These are phyloP conservation scores for Pedicia rivosa DNA, from an alignment of 2,888 invertebrate genomes.

Conservation along the genomic window DNA sequence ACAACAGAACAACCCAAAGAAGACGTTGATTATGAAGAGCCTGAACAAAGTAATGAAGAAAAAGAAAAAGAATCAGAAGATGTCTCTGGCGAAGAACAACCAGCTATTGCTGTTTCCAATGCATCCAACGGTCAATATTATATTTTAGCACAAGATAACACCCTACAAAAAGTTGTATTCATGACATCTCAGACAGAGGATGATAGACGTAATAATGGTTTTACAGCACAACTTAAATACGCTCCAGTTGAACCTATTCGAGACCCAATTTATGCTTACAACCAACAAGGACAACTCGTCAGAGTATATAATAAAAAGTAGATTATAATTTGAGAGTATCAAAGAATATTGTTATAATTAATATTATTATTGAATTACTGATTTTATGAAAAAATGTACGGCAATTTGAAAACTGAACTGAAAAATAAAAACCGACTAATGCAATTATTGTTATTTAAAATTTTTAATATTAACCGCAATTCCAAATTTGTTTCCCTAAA, in stretches of 20 bases:
- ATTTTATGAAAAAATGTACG: too few species aligned
- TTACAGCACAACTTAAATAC: constrained; percentile 26
- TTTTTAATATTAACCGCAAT: too few species aligned
- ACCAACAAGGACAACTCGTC: constrained; percentile 25
- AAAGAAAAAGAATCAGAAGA: constrained; percentile 7
- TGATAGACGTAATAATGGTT: constrained; percentile 21
- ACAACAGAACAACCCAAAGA: not conserved
- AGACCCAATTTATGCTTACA: constrained; percentile 29
- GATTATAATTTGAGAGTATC: too few species aligned
- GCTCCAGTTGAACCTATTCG: constrained; percentile 27
- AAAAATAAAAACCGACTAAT: too few species aligned
- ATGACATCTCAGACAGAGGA: constrained; percentile 22
- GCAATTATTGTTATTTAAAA: too few species aligned
- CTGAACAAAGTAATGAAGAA: constrained; percentile 9
- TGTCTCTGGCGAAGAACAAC: constrained; percentile 12
- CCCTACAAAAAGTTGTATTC: constrained; percentile 26
- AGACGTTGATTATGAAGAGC: constrained; percentile 7
- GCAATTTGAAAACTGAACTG: too few species aligned
- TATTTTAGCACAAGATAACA: constrained; percentile 26
- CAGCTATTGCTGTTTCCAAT: constrained; percentile 14
- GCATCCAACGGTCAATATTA: constrained; percentile 27
- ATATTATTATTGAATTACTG: too few species aligned
- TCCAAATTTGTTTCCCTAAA: too few species aligned
- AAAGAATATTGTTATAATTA: too few species aligned
- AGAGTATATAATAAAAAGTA: constrained; percentile 22